Base-by-base conservation (phyloP, 2,113 vertebrate genomes). In the Laterallus jamaicensis region DNA sequence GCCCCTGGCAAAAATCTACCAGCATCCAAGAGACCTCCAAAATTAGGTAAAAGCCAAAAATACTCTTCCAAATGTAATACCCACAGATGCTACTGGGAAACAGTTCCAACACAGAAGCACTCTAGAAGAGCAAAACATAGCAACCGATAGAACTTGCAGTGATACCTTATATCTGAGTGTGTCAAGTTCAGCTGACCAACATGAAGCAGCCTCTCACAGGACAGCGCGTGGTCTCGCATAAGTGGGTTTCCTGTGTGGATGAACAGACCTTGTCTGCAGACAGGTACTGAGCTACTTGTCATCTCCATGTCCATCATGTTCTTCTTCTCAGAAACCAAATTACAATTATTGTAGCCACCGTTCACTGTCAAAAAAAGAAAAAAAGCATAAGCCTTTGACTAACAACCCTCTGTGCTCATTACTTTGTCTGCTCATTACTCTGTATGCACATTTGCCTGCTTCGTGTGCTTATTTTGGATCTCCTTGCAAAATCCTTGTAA, bases 101-200 rank as follows among this genome's bases (percentile, higher is more conserved):
- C 3, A 55, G 47, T 55, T 40, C 19, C 29, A 85, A 15, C 37
- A 78, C 29, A 56, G 60, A 67, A 52, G 37, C 60, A 15, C 22
- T 88, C 54, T 42, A 54, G 63, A 85, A 69, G 37, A 67, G 63
- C 62, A 37, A 40, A 63, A 49, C 28, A 25, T 8, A 70, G 4
- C 28, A 64, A 50, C 2, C 2, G 6, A 40, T 12, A 39, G 28
- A 69, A 56, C 5, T 14, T 32, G 68, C 29, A 82, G 49, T 2
- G 5, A 35, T 98, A 99, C 99, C 99, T 98, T 80, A 96, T 84
- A 55, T 98, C 98, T 2, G 97, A 96, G 92, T 98, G 98, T 3
- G 97, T 93, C 90, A 96, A n/a, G 66, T 98, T 97, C 94, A 96
- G 98, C 97, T 96, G 98, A 90, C 69, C 97, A 95, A 97, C 95